Evolutionary conservation across 2,113 vertebrate genomes (phyloP).

Genomic region (Nyctereutes procyonoides): DNA sequence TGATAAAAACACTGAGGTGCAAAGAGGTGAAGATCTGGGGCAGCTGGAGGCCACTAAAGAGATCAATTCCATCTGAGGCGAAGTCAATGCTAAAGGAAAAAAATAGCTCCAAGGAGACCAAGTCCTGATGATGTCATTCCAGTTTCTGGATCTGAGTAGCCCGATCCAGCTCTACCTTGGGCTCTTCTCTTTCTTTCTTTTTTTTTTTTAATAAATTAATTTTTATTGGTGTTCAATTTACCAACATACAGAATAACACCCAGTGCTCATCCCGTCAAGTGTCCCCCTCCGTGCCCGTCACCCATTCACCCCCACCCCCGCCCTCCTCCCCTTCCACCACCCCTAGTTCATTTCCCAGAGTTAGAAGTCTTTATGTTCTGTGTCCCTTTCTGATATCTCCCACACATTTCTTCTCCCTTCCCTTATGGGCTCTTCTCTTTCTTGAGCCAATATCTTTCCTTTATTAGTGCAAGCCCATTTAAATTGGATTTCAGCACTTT

Average conservation of each 20-base stretch:
- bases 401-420: too few relatives aligned
- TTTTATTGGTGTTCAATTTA: too few relatives aligned
- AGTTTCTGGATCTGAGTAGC: not conserved
- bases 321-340: too few relatives aligned
- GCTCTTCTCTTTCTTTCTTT: not conserved
- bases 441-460: not conserved
- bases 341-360: too few relatives aligned
- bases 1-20: not conserved
- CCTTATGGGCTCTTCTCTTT: not conserved
- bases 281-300: too few relatives aligned
- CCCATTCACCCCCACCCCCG: too few relatives aligned
- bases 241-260: too few relatives aligned
- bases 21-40: not conserved
- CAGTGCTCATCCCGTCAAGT: too few relatives aligned
- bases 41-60: not conserved
- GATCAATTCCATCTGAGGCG: not conserved
- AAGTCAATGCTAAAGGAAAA: not conserved
- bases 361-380: too few relatives aligned
- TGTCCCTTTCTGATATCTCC: too few relatives aligned
- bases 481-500: not conserved
- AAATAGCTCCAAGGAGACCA: not conserved
- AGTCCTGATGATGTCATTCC: not conserved
- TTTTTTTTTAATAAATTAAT: too few relatives aligned
- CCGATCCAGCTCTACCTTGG: not conserved
- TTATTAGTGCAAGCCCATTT: not conserved